A percentile compares a stretch with the other conserved stretches of the same genome.
phyloP scores from a whole-genome alignment of 2,888 invertebrate species.

The Cantharis nigra region DNA sequence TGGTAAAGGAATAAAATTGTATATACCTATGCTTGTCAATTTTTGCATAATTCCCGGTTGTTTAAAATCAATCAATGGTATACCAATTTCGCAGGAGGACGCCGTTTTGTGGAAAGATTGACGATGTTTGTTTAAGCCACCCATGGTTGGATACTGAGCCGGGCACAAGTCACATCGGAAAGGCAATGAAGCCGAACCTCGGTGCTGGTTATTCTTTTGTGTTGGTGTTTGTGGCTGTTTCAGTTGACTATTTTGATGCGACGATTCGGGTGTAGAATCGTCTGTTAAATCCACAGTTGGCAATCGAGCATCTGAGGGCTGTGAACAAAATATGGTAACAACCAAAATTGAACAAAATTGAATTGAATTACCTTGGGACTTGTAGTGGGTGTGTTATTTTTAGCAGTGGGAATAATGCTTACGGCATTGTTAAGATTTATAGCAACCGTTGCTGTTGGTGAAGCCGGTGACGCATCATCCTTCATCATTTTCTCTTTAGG shows the following conservation, averaged over 20 bases:
- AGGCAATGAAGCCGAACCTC: constrained; percentile 44
- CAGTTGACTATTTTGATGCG: constrained; percentile 48
- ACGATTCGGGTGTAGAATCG: constrained; percentile 55
- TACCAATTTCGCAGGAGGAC: constrained; percentile 67
- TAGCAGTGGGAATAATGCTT: constrained; percentile 60
- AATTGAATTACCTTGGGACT: not conserved
- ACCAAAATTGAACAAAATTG: not conserved
- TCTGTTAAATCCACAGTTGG: constrained; percentile 61
- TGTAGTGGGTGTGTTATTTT: constrained; percentile 2
- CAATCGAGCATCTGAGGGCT: constrained; percentile 48
- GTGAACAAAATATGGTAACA: constrained; percentile 41
- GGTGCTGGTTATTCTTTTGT: constrained; percentile 26
- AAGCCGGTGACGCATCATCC: constrained; percentile 43
- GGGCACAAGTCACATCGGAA: constrained; percentile 73
- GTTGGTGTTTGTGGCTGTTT: constrained; percentile 36
- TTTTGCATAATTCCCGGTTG: constrained; percentile 69
- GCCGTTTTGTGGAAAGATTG: constrained; percentile 65
- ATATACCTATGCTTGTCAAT: constrained; percentile 69
- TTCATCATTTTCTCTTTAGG: constrained; percentile 46
- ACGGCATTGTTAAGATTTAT: constrained; percentile 65
- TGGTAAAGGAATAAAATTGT: constrained; percentile 74
- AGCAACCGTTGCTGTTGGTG: constrained; percentile 46
- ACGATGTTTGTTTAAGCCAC: constrained; percentile 64
- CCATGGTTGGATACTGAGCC: constrained; percentile 71
- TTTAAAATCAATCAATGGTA: constrained; percentile 75